phyloP scores from a whole-genome alignment of 2,113 vertebrate genomes.

The Coreoperca whiteheadi region DNA sequence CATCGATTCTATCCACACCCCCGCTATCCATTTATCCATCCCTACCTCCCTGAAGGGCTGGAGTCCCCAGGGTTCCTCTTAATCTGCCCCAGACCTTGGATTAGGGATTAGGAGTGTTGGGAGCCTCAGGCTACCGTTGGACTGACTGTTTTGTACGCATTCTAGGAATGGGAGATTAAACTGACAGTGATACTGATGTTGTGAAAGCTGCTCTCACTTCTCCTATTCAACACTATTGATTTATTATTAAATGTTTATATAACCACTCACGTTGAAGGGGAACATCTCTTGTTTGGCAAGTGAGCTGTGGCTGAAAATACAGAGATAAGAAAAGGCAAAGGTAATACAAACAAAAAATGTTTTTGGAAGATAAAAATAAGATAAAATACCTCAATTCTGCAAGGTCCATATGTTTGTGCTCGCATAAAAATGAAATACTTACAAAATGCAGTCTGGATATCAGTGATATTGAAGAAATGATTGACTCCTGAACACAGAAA shows the following conservation, averaged over 20 bases:
- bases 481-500: background rate
- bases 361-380: background rate
- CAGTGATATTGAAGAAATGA: background rate
- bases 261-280: constrained; percentile 35
- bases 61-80: constrained; percentile 59
- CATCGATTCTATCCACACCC: background rate
- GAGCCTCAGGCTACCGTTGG: constrained; percentile 44
- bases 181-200: constrained; percentile 62
- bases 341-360: background rate
- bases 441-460: background rate
- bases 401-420: background rate
- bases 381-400: constrained; percentile 5
- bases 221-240: constrained; percentile 45
- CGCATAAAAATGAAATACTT: background rate
- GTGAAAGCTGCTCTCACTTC: constrained; percentile 49
- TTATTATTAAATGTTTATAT: constrained; percentile 65
- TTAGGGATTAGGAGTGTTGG: constrained; percentile 73
- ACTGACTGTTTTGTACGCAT: constrained; percentile 54
- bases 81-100: constrained; percentile 79
- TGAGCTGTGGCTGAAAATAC: constrained; percentile 34
- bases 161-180: constrained; percentile 74
- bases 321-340: constrained; percentile 16
- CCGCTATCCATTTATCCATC: constrained; percentile 41
- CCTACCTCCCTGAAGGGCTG: constrained; percentile 40
- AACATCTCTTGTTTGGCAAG: constrained; percentile 16